Conservation (phyloP, 2,888 invertebrate species). For the Parasteatoda lunata region DNA sequence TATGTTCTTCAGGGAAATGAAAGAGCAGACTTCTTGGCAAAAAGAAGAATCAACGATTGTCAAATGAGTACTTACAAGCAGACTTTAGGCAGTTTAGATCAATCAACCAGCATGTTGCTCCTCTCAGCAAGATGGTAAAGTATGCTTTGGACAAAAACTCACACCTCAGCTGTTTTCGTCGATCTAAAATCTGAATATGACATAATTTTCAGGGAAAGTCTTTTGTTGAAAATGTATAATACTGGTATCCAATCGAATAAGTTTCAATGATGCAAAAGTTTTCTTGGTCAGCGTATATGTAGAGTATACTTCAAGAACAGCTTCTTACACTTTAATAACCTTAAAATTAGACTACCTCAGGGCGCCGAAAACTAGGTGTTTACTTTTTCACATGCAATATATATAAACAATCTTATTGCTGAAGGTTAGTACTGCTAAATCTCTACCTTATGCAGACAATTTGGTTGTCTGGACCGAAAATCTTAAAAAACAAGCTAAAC, state of each 20-base stretch:
- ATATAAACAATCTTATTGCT: constrained; percentile 30
- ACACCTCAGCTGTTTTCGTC: constrained; percentile 10
- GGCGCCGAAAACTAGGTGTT: constrained; percentile 1
- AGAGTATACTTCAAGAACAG: constrained; percentile 6
- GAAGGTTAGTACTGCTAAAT: background rate
- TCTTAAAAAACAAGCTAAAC: constrained; percentile 8
- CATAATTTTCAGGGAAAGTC: constrained; percentile 7
- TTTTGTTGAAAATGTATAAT: constrained; percentile 1
- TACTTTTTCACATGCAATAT: constrained; percentile 8
- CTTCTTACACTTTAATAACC: constrained; percentile 16
- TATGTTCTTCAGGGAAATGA: too few species aligned
- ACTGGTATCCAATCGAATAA: constrained; percentile 20
- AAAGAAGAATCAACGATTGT: background rate
- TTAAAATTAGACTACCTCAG: constrained; percentile 5
- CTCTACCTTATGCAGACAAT: constrained; percentile 18
- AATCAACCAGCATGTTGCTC: constrained; percentile 19
- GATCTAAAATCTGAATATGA: constrained; percentile 12
- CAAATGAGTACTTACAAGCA: constrained; percentile 7
- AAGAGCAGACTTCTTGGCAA: too few species aligned
- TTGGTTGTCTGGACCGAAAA: constrained; percentile 13
- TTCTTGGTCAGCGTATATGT: constrained; percentile 14
- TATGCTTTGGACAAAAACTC: background rate
- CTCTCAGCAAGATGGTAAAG: constrained; percentile 8
- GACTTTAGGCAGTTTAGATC: constrained; percentile 16
- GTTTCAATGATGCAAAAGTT: background rate